Conservation (phyloP, 2,888 invertebrate genomes). For the Nomada lathburiana region DNA sequence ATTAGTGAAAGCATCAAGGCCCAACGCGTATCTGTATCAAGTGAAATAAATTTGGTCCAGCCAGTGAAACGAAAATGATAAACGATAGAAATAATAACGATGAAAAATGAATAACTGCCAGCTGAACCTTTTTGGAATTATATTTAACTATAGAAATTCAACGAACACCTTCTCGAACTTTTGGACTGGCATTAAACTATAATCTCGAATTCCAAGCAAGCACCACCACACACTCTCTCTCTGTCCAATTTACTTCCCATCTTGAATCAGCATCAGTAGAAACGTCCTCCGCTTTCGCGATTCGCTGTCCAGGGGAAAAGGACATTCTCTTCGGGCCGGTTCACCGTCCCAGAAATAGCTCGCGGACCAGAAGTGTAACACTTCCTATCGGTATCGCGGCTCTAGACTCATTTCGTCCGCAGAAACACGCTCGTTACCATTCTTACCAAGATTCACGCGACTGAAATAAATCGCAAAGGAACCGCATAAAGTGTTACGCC, state of each 20-base stretch:
- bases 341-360: conserved; percentile 40
- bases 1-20: too few species aligned
- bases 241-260: too few species aligned
- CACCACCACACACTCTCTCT: neutral
- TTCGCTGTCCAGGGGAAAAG: conserved; percentile 27
- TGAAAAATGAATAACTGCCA: too few species aligned
- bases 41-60: too few species aligned
- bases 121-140: too few species aligned
- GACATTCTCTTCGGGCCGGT: conserved; percentile 31
- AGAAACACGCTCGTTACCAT: conserved; percentile 18
- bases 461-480: conserved; percentile 5
- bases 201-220: neutral
- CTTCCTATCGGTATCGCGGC: conserved; percentile 26
- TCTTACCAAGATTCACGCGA: neutral
- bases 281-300: conserved; percentile 24
- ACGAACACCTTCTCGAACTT: neutral
- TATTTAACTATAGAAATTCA: neutral
- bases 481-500: too few species aligned
- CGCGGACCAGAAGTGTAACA: conserved; percentile 29
- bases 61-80: too few species aligned
- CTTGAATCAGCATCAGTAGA: neutral
- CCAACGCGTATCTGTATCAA: too few species aligned
- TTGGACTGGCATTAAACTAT: too few species aligned
- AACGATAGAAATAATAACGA: too few species aligned
- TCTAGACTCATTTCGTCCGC: conserved; percentile 2